Conservation (phyloP, 2,113 vertebrate species). For the Dipodomys spectabilis region DNA sequence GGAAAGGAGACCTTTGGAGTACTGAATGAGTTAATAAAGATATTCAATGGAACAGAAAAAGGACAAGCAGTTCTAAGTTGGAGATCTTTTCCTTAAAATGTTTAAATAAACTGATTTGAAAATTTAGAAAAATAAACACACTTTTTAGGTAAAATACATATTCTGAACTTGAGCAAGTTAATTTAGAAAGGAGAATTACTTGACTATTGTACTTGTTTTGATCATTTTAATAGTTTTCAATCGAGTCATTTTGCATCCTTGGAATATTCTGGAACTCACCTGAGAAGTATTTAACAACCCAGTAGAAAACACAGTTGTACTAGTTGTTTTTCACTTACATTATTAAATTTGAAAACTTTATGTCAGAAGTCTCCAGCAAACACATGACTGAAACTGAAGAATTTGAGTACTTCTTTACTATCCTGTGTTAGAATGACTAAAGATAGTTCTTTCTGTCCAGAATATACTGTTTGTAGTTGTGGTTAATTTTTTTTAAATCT, state of each 20-base stretch:
- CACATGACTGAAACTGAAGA: constrained; percentile 19
- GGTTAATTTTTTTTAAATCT: not conserved
- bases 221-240: constrained; percentile 15
- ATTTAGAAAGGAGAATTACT: not conserved
- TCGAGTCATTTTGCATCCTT: not conserved
- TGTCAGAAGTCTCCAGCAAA: not conserved
- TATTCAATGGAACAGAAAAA: not conserved
- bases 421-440: constrained; percentile 42
- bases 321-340: not conserved
- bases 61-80: not conserved
- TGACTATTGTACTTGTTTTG: not conserved
- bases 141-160: not conserved
- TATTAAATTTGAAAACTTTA: constrained; percentile 48
- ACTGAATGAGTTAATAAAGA: not conserved
- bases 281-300: not conserved
- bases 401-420: constrained; percentile 19
- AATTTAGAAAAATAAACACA: not conserved
- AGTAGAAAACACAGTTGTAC: not conserved
- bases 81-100: not conserved
- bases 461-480: not conserved
- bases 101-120: not conserved
- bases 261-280: not conserved
- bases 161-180: not conserved
- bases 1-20: not conserved
- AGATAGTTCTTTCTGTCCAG: not conserved